Percentiles rank a stretch among this genome's conserved stretches.
Conservation (phyloP, 2,888 invertebrate genomes). For the Anthoptus insignis region DNA sequence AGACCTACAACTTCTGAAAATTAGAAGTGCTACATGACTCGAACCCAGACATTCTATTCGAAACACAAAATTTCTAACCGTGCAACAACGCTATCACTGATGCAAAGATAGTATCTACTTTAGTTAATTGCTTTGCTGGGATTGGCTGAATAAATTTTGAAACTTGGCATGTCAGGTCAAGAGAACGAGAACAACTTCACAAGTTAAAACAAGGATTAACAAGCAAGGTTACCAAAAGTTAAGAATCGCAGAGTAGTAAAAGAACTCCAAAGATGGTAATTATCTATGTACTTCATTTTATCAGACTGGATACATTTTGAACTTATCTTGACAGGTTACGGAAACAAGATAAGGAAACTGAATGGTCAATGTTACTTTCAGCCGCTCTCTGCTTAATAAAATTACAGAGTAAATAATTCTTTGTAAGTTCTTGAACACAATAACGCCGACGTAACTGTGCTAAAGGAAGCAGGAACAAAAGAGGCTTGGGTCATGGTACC, state of each 20-base stretch:
- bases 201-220: conserved; percentile 6
- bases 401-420: conserved; percentile 9
- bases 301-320: conserved; percentile 8
- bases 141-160: conserved; percentile 17
- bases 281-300: conserved; percentile 14
- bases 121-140: conserved; percentile 20
- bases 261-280: conserved; percentile 16
- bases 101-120: background rate
- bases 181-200: conserved; percentile 18
- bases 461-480: conserved; percentile 10
- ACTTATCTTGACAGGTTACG: conserved; percentile 12
- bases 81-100: too few relatives aligned
- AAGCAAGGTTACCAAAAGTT: conserved; percentile 12
- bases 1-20: too few relatives aligned
- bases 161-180: conserved; percentile 10
- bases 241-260: background rate
- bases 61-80: too few relatives aligned
- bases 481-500: background rate
- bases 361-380: conserved; percentile 12
- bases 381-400: conserved; percentile 10
- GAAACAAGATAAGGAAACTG: conserved; percentile 11
- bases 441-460: conserved; percentile 1
- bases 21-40: too few relatives aligned
- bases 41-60: too few relatives aligned
- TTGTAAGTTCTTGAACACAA: conserved; percentile 4